Base-by-base conservation (phyloP, 2,797 vertebrate genomes). In the Ctenochaetus hawaiiensis region DNA sequence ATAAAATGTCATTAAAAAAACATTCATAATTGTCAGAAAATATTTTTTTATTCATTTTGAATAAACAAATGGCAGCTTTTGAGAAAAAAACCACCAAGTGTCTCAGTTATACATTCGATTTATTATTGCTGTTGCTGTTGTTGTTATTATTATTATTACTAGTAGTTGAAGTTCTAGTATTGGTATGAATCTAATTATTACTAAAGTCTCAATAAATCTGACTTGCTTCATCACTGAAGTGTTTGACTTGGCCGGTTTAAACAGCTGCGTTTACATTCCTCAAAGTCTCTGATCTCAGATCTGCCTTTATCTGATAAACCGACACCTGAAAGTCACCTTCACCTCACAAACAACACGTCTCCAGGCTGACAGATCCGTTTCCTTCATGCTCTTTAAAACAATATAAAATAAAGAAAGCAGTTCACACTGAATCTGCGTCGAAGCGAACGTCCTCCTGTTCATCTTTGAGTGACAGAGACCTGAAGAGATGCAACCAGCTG, bases 281-380 rank as follows among this genome's bases (percentile, higher is more conserved):
- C 14, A 30, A 34, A 3, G 6, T 71, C 47, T 37, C n/a, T 72
- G 43, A 37, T 48, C 17, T 23, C 22, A 14, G 3, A 61, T 43
- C 39, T 9, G 3, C 17, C 26, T 48, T 61, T 41, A 59, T 45
- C 39, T 71, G 53, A 56, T 34, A 56, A 41, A 47, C 22, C 0
- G 1, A 26, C 48, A 53, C 30, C 22, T 67, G 20, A 72, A 61
- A 56, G 57, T 61, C 56, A 78, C 76, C 68, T 78, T 72, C 14
- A 34, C 22, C 47, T 51, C 7, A 26, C 12, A 30, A 70, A 39
- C 26, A 64, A 48, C 26, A 57, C 0, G 20, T 45, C 23, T 13
- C 16, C 39, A 17, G 43, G 48, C 23, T 1, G 6, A 34, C 39
- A 45, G 18, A 11, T 41, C 22, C 22, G n/a, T 14, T 45, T 14